These are phyloP conservation scores for Neocloeon triangulifer DNA, from an alignment of 1,140 invertebrate species.

Conservation along the genomic window DNA sequence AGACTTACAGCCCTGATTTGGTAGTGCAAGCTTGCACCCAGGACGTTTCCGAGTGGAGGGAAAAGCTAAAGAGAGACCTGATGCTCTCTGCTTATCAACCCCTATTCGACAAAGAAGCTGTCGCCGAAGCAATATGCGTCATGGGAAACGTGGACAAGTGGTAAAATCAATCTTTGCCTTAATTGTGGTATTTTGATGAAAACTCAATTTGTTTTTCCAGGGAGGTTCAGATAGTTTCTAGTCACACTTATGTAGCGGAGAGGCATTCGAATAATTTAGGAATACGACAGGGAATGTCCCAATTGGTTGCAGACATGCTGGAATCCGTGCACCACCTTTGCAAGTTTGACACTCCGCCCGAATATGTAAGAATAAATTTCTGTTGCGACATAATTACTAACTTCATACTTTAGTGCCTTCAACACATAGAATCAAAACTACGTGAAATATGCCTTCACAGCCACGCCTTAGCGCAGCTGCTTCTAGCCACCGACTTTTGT, in stretches of 20 bases:
- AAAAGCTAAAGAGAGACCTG: conserved; percentile 24
- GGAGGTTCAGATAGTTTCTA: conserved; percentile 28
- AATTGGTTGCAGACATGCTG: conserved; percentile 58
- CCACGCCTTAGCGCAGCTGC: conserved; percentile 55
- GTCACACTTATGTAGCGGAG: conserved; percentile 22
- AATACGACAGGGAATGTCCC: conserved; percentile 46
- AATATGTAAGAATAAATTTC: conserved; percentile 30
- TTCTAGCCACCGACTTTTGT: conserved; percentile 47
- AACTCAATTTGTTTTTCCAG: too few species aligned
- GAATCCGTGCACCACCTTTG: conserved; percentile 59
- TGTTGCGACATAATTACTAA: neutral
- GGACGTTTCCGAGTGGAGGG: conserved; percentile 22
- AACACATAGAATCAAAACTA: conserved; percentile 59
- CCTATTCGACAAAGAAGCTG: conserved; percentile 26
- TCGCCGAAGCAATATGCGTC: conserved; percentile 58
- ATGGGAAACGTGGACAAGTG: conserved; percentile 64
- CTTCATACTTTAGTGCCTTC: conserved; percentile 46
- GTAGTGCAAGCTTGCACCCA: conserved; percentile 29
- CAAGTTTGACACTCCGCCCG: conserved; percentile 32
- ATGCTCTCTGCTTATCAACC: conserved; percentile 23
- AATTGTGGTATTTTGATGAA: too few species aligned
- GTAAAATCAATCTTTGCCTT: conserved; percentile 27
- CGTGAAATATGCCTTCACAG: conserved; percentile 69
- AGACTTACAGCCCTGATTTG: conserved; percentile 54
- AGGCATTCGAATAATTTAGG: conserved; percentile 13